Percentiles rank a stretch among this genome's conserved stretches.
phyloP scores from a whole-genome alignment of 1,140 invertebrate genomes.

The Pseudobourletiella spinata region DNA sequence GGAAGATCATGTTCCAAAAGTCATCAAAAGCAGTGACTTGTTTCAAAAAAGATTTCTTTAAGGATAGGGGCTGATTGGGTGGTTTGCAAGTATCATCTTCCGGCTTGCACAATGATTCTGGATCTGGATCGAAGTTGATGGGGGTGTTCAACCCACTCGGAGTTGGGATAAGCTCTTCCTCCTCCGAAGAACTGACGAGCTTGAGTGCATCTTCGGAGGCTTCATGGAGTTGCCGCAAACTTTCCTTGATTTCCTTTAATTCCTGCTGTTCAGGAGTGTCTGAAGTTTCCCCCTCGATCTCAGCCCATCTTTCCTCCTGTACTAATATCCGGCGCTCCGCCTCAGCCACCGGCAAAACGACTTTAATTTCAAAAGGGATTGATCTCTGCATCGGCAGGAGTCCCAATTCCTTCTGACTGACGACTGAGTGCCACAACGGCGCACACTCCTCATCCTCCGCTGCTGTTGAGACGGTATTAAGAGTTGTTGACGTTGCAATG shows the following conservation, averaged over 20 bases:
- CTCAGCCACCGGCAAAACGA: background rate
- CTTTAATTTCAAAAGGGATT: background rate
- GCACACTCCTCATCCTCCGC: too few species aligned
- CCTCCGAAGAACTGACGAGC: background rate
- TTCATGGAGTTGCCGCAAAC: background rate
- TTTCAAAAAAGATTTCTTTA: slow-evolving; percentile 16
- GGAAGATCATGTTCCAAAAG: slow-evolving; percentile 31
- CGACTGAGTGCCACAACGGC: background rate
- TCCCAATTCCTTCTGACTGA: background rate
- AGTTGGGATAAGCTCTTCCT: background rate
- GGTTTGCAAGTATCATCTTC: background rate
- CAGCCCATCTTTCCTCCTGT: background rate
- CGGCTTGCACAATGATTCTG: background rate
- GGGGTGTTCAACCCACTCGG: slow-evolving; percentile 7
- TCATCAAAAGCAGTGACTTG: slow-evolving; percentile 23
- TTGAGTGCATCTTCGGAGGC: background rate
- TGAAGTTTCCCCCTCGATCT: too few species aligned
- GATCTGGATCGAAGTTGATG: background rate
- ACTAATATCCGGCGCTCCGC: background rate
- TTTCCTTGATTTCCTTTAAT: background rate
- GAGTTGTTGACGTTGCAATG: background rate
- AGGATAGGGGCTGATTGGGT: background rate
- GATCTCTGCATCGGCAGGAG: background rate
- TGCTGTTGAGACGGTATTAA: too few species aligned
- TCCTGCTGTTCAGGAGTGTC: too few species aligned